Percentiles rank a stretch among this genome's conserved stretches.
Conservation (phyloP, 2,113 vertebrate genomes). For the Tichodroma muraria region DNA sequence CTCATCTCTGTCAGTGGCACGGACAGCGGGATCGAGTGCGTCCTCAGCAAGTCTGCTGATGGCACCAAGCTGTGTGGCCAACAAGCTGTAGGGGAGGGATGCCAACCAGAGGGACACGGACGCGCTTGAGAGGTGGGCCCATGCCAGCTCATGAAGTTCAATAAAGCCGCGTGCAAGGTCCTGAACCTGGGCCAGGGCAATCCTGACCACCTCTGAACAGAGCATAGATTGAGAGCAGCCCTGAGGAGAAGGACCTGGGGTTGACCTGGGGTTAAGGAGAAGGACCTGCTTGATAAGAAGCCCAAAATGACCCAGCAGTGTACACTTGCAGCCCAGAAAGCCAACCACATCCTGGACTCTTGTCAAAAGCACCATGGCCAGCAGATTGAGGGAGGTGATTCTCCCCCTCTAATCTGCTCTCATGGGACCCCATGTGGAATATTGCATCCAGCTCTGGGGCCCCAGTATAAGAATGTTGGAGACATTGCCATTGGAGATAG, state of each 20-base stretch:
- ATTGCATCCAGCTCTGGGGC: background rate
- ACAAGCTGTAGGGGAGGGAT: background rate
- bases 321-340: background rate
- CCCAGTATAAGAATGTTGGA: background rate
- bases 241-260: background rate
- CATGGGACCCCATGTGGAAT: background rate
- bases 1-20: fast-evolving
- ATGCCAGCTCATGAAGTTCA: background rate
- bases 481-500: background rate
- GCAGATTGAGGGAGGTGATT: background rate
- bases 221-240: background rate
- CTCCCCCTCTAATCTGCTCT: background rate
- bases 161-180: background rate
- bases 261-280: no score
- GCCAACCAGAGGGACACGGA: background rate
- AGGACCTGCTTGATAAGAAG: background rate
- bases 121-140: background rate
- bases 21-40: fast-evolving
- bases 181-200: background rate
- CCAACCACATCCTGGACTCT: background rate
- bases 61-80: background rate
- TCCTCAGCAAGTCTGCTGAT: background rate
- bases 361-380: background rate
- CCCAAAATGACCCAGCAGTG: background rate
- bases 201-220: background rate